Evolutionary conservation across 2,113 vertebrate genomes (phyloP), one percentile per base, ranked within the genome.

Genomic region (Nothobranchius furzeri): DNA sequence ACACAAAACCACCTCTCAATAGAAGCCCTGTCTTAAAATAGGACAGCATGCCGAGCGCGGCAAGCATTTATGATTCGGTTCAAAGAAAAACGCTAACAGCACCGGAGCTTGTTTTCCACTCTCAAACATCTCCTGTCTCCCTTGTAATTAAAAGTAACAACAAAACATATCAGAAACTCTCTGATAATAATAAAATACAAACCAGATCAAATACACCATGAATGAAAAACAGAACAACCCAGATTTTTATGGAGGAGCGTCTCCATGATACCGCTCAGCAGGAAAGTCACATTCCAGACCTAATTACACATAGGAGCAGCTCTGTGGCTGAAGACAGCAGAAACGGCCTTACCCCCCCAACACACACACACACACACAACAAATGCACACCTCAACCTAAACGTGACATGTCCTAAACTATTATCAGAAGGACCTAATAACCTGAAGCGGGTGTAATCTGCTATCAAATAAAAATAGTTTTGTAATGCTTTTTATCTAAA

Each of bases 241-340:
- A 51, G 43, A 30, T 30, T 64, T 70, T 75, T 75, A 75, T 35
- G 51, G 60, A 68, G 52, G 40, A 54, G 47, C 3, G 53, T 81
- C 13, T 8, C 64, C 56, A 66, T 56, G 67, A 75, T 72, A 72
- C 70, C 46, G 60, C 71, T 62, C 67, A 62, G 77, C 74, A 68
- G 69, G 68, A 78, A 64, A 84, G 70, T 80, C 64, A 76, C 82
- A 88, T 87, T 85, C 85, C 76, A 75, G 55, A 37, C 37, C 49
- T 82, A 76, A 88, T 75, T 84, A 78, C 70, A 85, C 30, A 70
- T 79, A 56, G 75, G 77, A 71, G 78, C 74, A 74, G 57, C 71
- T 74, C 76, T 66, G 66, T 17, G 35, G 63, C 47, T 30, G 36
- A 60, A 48, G 51, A 64, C 66, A 62, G 53, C 54, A 76, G 67